phyloP scores from a whole-genome alignment of 2,113 vertebrate species.

The Lichenostomus cassidix region DNA sequence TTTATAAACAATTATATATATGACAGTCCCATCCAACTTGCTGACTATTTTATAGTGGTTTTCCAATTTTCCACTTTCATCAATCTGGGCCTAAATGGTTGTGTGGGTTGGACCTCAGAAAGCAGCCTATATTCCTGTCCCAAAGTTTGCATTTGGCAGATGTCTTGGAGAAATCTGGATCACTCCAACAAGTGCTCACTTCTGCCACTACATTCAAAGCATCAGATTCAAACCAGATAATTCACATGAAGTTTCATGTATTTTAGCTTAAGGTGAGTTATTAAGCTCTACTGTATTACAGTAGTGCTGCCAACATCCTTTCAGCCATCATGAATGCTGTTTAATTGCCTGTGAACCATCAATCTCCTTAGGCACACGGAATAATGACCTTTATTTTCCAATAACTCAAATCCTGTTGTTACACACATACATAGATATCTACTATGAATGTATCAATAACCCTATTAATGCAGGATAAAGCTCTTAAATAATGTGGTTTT shows the following conservation, averaged over 20 bases:
- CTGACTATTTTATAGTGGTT: background rate
- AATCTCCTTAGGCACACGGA: background rate
- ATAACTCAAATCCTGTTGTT: background rate
- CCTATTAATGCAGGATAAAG: background rate
- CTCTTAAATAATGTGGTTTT: background rate
- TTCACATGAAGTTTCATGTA: background rate
- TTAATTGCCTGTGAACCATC: background rate
- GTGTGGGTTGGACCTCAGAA: background rate
- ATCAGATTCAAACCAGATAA: background rate
- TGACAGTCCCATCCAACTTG: background rate
- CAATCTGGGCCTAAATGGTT: background rate
- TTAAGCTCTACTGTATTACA: background rate
- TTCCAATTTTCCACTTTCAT: background rate
- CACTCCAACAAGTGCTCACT: background rate
- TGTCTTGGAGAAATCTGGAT: background rate
- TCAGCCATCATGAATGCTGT: rapidly evolving
- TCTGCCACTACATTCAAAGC: background rate
- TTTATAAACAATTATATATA: background rate
- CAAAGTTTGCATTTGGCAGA: background rate
- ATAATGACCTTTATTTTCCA: background rate
- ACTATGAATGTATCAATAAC: background rate
- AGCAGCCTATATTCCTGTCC: background rate
- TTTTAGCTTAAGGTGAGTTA: background rate
- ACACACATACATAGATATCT: background rate
- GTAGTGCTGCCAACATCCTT: background rate